Conservation (phyloP, 2,113 vertebrate genomes). For the Lasiurus cinereus region DNA sequence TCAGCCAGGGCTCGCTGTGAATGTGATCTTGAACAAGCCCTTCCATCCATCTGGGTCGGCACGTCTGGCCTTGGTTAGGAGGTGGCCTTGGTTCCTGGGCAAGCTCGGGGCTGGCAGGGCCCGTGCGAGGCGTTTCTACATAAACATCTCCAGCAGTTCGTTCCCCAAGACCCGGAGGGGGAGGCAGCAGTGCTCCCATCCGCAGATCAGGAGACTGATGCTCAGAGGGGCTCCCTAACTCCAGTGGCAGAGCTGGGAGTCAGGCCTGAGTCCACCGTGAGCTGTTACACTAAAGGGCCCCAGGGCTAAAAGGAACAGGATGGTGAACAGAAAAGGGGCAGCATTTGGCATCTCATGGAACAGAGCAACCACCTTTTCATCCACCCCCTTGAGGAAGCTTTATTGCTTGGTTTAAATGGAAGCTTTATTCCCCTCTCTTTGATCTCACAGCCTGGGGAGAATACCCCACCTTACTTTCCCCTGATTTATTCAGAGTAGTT, state of each 20-base stretch:
- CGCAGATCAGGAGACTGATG: neutral
- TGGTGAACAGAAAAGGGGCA: neutral
- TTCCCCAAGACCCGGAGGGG: neutral
- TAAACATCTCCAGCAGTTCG: neutral
- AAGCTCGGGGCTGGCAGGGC: neutral
- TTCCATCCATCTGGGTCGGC: neutral
- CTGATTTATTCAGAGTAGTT: neutral
- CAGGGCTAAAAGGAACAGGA: neutral
- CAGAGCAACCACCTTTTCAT: neutral
- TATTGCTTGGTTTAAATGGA: no score
- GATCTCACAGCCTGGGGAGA: neutral
- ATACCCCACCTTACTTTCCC: neutral
- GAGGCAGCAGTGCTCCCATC: neutral
- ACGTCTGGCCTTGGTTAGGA: neutral
- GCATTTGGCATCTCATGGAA: neutral
- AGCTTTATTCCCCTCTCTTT: neutral
- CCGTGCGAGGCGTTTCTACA: accelerated
- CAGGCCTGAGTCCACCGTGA: neutral
- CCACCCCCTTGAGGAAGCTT: neutral
- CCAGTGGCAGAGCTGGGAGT: neutral
- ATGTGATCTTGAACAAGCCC: neutral
- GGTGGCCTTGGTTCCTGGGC: neutral
- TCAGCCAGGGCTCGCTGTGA: neutral
- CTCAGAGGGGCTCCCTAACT: neutral
- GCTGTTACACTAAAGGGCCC: neutral